Evolutionary conservation across 1,140 invertebrate genomes (phyloP).

Genomic region (Leptinotarsa lineolata): DNA sequence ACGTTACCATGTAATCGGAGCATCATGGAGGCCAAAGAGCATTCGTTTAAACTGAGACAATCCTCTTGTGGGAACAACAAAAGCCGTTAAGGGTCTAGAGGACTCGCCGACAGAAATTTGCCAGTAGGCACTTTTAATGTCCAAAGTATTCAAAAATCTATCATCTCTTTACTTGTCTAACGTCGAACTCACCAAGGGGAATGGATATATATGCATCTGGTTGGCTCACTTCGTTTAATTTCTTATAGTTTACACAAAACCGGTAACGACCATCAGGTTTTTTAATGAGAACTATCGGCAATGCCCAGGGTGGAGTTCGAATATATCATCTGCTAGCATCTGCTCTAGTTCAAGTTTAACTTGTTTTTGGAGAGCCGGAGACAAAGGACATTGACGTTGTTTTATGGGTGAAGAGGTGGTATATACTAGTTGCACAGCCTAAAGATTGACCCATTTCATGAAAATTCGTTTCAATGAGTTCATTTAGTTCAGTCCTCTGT

Average conservation of each 20-base stretch:
- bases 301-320: slow-evolving; percentile 49
- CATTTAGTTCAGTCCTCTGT: background rate
- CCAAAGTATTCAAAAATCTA: too few species aligned
- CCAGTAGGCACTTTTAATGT: too few species aligned
- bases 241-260: slow-evolving; percentile 45
- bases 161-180: too few species aligned
- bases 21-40: too few species aligned
- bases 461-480: background rate
- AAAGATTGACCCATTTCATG: background rate
- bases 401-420: slow-evolving; percentile 1
- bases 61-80: too few species aligned
- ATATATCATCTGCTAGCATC: slow-evolving; percentile 47
- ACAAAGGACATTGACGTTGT: slow-evolving; percentile 23
- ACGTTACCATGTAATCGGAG: too few species aligned
- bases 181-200: too few species aligned
- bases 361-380: slow-evolving; percentile 17
- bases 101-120: too few species aligned
- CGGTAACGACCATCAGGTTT: slow-evolving; percentile 58
- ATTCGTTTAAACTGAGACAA: too few species aligned
- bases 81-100: too few species aligned
- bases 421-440: slow-evolving; percentile 19
- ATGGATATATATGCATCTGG: too few species aligned
- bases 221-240: too few species aligned
- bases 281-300: slow-evolving; percentile 56
- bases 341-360: slow-evolving; percentile 25